A percentile compares a stretch with the other conserved stretches of the same genome.
Evolutionary conservation across 2,888 invertebrate genomes (phyloP).

Genomic region (Drosophila maculinotata): DNA sequence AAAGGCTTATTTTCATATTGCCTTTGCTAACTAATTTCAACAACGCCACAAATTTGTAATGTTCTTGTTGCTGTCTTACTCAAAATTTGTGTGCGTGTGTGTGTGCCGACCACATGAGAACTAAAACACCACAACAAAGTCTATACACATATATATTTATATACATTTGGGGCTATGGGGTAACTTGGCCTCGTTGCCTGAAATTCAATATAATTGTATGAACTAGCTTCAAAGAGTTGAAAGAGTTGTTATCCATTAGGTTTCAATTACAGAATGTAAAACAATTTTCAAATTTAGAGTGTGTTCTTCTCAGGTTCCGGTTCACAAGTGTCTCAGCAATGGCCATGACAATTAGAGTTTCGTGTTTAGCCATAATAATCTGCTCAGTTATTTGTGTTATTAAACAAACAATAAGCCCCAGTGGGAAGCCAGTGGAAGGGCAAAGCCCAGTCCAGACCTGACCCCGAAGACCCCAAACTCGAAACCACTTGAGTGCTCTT

Average conservation of each 20-base stretch:
- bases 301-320: slow-evolving; percentile 17
- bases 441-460: slow-evolving; percentile 7
- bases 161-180: background rate
- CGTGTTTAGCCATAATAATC: slow-evolving; percentile 79
- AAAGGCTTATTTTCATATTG: slow-evolving; percentile 63
- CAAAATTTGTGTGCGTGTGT: slow-evolving; percentile 9
- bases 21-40: slow-evolving; percentile 54
- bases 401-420: slow-evolving; percentile 71
- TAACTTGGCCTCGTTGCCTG: no score
- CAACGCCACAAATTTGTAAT: slow-evolving; percentile 50
- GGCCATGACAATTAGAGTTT: slow-evolving; percentile 72
- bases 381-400: slow-evolving; percentile 74
- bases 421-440: slow-evolving; percentile 22
- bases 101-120: slow-evolving; percentile 36
- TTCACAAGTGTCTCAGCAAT: slow-evolving; percentile 64
- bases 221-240: background rate
- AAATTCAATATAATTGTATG: slow-evolving; percentile 1
- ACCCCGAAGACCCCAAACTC: slow-evolving; percentile 41
- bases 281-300: no score
- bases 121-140: slow-evolving; percentile 19
- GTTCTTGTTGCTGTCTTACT: slow-evolving; percentile 18
- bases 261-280: background rate
- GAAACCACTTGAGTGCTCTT: slow-evolving; percentile 48
- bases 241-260: slow-evolving; percentile 7
- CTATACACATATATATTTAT: slow-evolving; percentile 5